Evolutionary conservation across 2,888 invertebrate genomes (phyloP), one percentile per base, ranked within the genome.

Genomic region (Chrysolina americana): DNA sequence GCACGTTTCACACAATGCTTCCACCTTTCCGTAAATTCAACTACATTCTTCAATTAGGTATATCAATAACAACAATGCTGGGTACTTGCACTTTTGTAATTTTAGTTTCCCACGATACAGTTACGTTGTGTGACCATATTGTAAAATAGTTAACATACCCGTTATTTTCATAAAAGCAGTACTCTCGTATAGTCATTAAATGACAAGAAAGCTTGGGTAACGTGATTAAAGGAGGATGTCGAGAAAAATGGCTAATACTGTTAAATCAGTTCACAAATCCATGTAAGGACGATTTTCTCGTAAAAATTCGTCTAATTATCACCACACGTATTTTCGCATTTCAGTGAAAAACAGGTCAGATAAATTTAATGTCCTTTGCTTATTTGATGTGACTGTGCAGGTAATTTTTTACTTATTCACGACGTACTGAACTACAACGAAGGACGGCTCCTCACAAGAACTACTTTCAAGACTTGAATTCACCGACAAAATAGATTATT

Each of bases 51-150:
- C n/a, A 59, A 59, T 36, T 28, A 59, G 28, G 28, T 59, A n/a
- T n/a, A 59, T 28, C 59, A 36, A 59, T 28, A 59, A n/a, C 36
- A 59, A 28, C 15, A 59, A n/a, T 5, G 28, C 23, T 59, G n/a
- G 15, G 59, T 59, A 59, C 59, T 59, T 59, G 59, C 59, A 36
- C 59, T 59, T 59, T 59, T 59, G 59, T 59, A n/a, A 36, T 59
- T 59, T 59, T 59, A 59, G 28, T 59, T 59, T 59, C 59, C 59
- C 59, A 59, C 59, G 59, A 23, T 59, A 59, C 59, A 59, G 28
- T 59, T 59, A 59, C 36, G 28, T 59, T 59, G n/a, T 59, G 28
- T 15, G 59, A 36, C 59, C 59, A 59, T 59, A 59, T 59, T 59
- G 15, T 28, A 28, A 59, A 59, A 36, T 59, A 59, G 59, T 59